These are phyloP conservation scores for Conistra vaccinii DNA, from an alignment of 2,888 invertebrate species.

Conservation along the genomic window DNA sequence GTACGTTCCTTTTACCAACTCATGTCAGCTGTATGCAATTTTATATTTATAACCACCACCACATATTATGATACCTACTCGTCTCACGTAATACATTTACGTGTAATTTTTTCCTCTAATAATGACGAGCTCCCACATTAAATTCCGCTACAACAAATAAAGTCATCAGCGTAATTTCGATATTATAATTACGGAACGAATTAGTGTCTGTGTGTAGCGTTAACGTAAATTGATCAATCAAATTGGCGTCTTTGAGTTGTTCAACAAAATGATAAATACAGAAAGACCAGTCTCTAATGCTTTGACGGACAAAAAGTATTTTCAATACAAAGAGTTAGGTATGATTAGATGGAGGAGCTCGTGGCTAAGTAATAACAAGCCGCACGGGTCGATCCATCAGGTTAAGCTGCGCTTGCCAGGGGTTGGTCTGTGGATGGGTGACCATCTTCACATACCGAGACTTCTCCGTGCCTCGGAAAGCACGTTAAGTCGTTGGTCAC, in stretches of 20 bases:
- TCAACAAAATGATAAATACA: neutral
- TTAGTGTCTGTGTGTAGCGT: conserved; percentile 24
- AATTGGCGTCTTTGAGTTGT: conserved; percentile 17
- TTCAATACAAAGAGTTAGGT: neutral
- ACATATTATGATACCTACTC: neutral
- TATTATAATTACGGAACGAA: conserved; percentile 46
- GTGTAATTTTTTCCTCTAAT: conserved; percentile 22
- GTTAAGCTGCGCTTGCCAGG: too few relatives aligned
- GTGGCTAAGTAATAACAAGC: too few relatives aligned
- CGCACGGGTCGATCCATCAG: too few relatives aligned
- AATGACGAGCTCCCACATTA: conserved; percentile 24
- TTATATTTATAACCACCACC: neutral
- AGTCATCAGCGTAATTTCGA: conserved; percentile 41
- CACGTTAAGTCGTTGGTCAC: too few relatives aligned
- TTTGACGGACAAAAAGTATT: neutral
- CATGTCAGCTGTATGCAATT: neutral
- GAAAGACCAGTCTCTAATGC: neutral
- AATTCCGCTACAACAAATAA: conserved; percentile 46
- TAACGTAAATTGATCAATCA: conserved; percentile 40
- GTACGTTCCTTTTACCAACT: neutral
- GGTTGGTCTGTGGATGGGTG: too few relatives aligned
- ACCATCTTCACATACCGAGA: too few relatives aligned
- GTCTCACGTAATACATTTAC: conserved; percentile 1
- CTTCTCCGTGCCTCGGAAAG: too few relatives aligned
- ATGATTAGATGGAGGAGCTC: too few relatives aligned